Evolutionary conservation across 2,797 vertebrate species (phyloP).

Genomic region (Poeciliopsis turneri): DNA sequence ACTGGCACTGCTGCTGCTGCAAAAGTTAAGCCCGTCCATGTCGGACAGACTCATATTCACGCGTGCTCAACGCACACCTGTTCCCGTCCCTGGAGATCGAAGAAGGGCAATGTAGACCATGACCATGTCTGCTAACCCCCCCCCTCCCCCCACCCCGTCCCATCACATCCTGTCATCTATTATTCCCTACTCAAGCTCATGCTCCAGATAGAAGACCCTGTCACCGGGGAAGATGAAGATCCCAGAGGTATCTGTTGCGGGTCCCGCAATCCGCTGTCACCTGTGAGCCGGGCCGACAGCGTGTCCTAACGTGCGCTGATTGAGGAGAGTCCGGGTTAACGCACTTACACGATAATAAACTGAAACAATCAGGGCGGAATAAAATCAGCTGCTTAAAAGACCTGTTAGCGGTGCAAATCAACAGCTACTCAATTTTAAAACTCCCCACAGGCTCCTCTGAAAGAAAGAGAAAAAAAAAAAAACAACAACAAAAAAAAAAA

Average conservation of each 20-base stretch:
- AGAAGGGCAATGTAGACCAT: conserved; percentile 73
- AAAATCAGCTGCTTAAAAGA: conserved; percentile 65
- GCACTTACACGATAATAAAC: conserved; percentile 39
- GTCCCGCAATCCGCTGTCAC: conserved; percentile 71
- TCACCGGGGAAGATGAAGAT: conserved; percentile 68
- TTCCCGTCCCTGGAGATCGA: conserved; percentile 67
- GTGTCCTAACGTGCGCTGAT: conserved; percentile 49
- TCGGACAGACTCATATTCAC: conserved; percentile 35
- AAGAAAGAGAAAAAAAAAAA: conserved; percentile 19
- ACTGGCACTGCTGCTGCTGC: conserved; percentile 32
- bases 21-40: conserved; percentile 62
- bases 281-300: conserved; percentile 56
- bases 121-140: conserved; percentile 74
- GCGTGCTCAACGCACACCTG: conserved; percentile 38
- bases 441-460: conserved; percentile 60
- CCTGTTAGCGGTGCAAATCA: conserved; percentile 70
- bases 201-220: conserved; percentile 65
- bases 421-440: conserved; percentile 73
- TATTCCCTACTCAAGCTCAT: conserved; percentile 66
- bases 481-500: conserved; percentile 11
- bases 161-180: conserved; percentile 78
- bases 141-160: conserved; percentile 60
- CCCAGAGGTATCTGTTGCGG: conserved; percentile 72
- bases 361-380: conserved; percentile 48
- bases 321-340: conserved; percentile 67